Conservation (phyloP, 2,113 vertebrate species). For the Odobenus rosmarus region DNA sequence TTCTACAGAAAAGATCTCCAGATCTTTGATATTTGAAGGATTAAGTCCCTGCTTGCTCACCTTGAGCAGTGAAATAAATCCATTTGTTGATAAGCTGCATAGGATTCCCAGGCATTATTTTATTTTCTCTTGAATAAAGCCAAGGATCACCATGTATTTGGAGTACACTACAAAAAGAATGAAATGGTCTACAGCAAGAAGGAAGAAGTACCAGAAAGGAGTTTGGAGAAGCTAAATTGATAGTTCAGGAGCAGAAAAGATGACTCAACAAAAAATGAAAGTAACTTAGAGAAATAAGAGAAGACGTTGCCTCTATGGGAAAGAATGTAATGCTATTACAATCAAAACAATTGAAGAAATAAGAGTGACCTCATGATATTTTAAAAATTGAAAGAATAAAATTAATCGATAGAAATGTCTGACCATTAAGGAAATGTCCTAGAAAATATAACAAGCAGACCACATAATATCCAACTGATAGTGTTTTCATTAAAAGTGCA, state of each 20-base stretch:
- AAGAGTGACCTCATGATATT: neutral
- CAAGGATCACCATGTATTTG: neutral
- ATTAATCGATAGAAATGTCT: neutral
- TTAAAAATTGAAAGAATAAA: neutral
- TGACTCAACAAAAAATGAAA: neutral
- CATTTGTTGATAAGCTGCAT: neutral
- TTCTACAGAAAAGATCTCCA: neutral
- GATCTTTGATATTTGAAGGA: neutral
- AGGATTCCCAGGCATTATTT: neutral
- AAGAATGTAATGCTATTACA: neutral
- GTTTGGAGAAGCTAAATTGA: neutral
- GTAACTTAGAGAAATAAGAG: neutral
- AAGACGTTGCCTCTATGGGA: neutral
- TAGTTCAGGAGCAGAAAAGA: neutral
- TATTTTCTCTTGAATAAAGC: neutral
- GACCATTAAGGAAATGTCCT: neutral
- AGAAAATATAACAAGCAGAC: neutral
- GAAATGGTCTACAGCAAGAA: neutral
- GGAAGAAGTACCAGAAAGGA: neutral
- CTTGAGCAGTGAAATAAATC: neutral
- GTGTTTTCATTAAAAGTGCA: neutral
- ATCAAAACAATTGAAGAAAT: neutral
- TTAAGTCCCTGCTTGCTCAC: neutral
- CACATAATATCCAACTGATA: neutral
- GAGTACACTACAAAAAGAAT: neutral